Base-by-base conservation (phyloP, 2,797 vertebrate genomes). In the Valencia hispanica region DNA sequence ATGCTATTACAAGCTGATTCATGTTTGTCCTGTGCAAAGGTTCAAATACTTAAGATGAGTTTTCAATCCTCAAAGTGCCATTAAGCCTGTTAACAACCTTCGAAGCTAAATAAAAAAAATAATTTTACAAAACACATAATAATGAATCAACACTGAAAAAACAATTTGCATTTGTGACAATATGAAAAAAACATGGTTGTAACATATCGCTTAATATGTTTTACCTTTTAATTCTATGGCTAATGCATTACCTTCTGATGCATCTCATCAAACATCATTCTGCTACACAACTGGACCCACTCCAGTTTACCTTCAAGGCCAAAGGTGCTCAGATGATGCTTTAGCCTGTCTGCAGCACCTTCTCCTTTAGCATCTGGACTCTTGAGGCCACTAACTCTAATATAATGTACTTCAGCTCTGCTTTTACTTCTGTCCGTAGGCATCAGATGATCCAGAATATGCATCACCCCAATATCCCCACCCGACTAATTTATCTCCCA, bases 1-100 rank as follows among this genome's bases (percentile, higher is more conserved):
- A 71, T 80, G 78, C 87, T 72, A 89, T 93, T 92, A 91, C 69
- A 61, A 73, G 80, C 70, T 90, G 87, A 93, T 84, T 92, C 85
- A 88, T 82, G 75, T 84, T 80, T n/a, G 72, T 83, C 80, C 9
- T 3, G 79, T 68, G 73, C 68, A 80, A 75, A 75, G 86, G 84
- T 91, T 92, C 90, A 91, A 74, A 85, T 82, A 70, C 74, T 86
- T 72, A 66, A 84, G 79, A 82, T 87, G 76, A 87, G 87, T 88
- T 85, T n/a, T 66, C 57, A 76, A 72, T 80, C 68, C 57, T 86
- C 69, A 80, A 84, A 78, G 82, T 74, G 77, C 68, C 76, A 82
- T 84, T 75, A 88, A 85, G 34, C 47, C 79, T 53, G 70, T 82
- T 85, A 86, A 83, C 73, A 73, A 73, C 78, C 79, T 77, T 79